Evolutionary conservation across 2,797 vertebrate species (phyloP).

Genomic region (Fratercula arctica): DNA sequence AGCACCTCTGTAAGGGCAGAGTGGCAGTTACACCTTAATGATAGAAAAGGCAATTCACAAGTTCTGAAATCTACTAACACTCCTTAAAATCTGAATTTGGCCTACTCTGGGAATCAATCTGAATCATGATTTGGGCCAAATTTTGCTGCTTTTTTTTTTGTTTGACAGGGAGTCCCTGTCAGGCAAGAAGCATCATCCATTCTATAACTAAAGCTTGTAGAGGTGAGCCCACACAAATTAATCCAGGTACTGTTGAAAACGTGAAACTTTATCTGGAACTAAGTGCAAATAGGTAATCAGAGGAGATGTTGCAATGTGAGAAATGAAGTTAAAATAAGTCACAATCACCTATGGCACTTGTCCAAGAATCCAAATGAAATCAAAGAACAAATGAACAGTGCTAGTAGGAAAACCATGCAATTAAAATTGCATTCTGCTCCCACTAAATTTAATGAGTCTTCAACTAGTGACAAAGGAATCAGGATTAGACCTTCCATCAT

Average conservation of each 20-base stretch:
- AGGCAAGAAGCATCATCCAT: not conserved
- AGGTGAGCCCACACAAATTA: not conserved
- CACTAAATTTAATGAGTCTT: constrained; percentile 8
- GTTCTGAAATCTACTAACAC: not conserved
- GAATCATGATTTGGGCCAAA: not conserved
- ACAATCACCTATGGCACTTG: not conserved
- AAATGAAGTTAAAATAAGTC: not conserved
- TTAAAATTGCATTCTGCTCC: constrained; percentile 6
- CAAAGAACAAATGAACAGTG: not conserved
- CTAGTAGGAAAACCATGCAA: not conserved
- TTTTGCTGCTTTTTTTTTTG: not conserved
- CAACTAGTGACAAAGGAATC: constrained; percentile 9
- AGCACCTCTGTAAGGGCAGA: accelerated
- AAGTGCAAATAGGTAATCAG: not conserved
- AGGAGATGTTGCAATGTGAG: not conserved
- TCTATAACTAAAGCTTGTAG: not conserved
- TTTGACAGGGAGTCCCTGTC: not conserved
- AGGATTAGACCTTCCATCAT: constrained; percentile 33
- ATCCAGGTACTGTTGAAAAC: not conserved
- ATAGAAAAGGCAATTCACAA: not conserved
- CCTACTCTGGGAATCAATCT: not conserved
- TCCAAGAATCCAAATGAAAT: not conserved
- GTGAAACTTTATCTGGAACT: not conserved
- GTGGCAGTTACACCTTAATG: not conserved
- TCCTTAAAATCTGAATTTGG: not conserved